phyloP scores from a whole-genome alignment of 2,888 invertebrate species.

The Cheilosia scutellata region DNA sequence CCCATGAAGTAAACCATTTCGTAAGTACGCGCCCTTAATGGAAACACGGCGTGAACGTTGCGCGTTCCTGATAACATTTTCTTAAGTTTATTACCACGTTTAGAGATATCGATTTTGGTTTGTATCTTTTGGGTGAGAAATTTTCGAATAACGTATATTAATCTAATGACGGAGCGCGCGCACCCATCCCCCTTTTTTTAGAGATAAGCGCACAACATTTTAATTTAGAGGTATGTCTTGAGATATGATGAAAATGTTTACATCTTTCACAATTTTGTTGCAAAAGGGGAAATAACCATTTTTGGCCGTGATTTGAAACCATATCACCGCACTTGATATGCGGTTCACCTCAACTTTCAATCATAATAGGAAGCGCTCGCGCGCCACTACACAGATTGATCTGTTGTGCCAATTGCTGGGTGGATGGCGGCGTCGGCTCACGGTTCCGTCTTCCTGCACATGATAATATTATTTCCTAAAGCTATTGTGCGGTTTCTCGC shows the following conservation, averaged over 20 bases:
- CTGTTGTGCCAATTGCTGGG: slow-evolving; percentile 33
- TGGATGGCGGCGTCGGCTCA: slow-evolving; percentile 13
- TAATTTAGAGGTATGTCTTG: not conserved
- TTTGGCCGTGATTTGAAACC: slow-evolving; percentile 41
- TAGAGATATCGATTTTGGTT: slow-evolving; percentile 29
- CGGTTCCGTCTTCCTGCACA: slow-evolving; percentile 59
- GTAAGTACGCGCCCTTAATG: slow-evolving; percentile 41
- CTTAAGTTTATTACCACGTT: not conserved
- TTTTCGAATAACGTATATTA: slow-evolving; percentile 8
- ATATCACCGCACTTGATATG: slow-evolving; percentile 44
- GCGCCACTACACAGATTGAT: slow-evolving; percentile 30
- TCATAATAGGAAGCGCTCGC: slow-evolving; percentile 48
- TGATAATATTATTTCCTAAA: slow-evolving; percentile 62
- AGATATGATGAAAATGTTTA: not conserved
- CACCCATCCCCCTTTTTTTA: not conserved
- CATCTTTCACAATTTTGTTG: slow-evolving; percentile 13
- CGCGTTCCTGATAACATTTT: slow-evolving; percentile 6
- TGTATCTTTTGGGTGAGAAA: slow-evolving; percentile 18
- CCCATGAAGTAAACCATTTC: slow-evolving; percentile 44
- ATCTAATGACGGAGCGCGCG: slow-evolving; percentile 5
- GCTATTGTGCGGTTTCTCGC: slow-evolving; percentile 53
- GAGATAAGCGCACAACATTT: slow-evolving; percentile 24
- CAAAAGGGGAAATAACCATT: slow-evolving; percentile 38
- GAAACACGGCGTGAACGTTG: slow-evolving; percentile 5
- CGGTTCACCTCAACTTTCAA: slow-evolving; percentile 44